These are phyloP conservation scores for Zosterops japonicus DNA, from an alignment of 2,113 vertebrate genomes.

Conservation along the genomic window DNA sequence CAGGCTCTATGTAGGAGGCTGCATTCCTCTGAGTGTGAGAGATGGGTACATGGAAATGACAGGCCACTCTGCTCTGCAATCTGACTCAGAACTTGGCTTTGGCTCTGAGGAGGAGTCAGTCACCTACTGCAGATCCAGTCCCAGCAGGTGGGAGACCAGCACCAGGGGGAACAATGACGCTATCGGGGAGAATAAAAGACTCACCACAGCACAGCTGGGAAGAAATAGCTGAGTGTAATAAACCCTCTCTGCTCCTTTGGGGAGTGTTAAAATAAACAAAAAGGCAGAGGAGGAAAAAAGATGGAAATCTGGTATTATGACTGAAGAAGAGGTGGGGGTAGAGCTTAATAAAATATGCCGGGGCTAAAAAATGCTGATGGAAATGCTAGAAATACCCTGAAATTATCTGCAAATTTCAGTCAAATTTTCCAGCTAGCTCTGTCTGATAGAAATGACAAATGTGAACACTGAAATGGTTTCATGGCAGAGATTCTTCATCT, in stretches of 20 bases:
- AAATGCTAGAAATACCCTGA: background rate
- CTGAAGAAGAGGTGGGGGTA: background rate
- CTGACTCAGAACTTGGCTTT: slow-evolving; percentile 57
- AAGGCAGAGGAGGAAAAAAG: background rate
- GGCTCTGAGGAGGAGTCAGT: background rate
- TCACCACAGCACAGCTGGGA: background rate
- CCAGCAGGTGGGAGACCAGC: slow-evolving; percentile 40
- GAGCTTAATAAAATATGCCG: background rate
- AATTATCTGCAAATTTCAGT: slow-evolving; percentile 7
- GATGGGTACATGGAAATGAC: slow-evolving; percentile 47
- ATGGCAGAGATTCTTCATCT: background rate
- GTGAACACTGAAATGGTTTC: background rate
- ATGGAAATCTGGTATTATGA: background rate
- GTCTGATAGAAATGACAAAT: background rate
- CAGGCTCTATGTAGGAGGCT: slow-evolving; percentile 54
- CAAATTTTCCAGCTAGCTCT: background rate
- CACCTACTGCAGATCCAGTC: slow-evolving; percentile 30
- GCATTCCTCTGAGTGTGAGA: slow-evolving; percentile 29
- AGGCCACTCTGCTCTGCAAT: background rate
- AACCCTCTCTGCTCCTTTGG: background rate
- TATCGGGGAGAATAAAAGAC: background rate
- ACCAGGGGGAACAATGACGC: background rate
- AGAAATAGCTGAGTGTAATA: slow-evolving; percentile 24
- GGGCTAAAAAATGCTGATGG: background rate
- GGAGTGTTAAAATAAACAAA: slow-evolving; percentile 31